Base-by-base conservation (phyloP, 2,797 vertebrate genomes). In the Australoheros facetus region DNA sequence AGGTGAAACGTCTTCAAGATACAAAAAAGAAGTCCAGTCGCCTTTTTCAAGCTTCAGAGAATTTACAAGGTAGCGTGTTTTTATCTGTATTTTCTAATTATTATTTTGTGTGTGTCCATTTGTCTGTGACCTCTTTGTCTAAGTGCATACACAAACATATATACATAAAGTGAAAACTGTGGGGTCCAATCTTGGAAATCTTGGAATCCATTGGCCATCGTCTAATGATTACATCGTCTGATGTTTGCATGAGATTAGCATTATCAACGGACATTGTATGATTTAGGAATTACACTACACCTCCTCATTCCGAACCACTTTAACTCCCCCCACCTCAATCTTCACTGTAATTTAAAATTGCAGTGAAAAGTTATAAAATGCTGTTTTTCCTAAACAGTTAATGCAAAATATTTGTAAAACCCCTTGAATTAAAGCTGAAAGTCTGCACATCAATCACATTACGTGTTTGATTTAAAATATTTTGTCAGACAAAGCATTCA, bases 31-130 rank as follows among this genome's bases (percentile, higher is more conserved):
- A n/a, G n/a, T n/a, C n/a, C n/a, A n/a, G n/a, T n/a, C n/a, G n/a
- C n/a, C n/a, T n/a, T n/a, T n/a, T n/a, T n/a, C n/a, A n/a, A n/a
- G n/a, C n/a, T n/a, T n/a, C n/a, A n/a, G n/a, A n/a, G n/a, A 76
- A 72, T 78, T 78, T 80, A 69, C 19, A 58, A 76, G 55, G 23
- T 21, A 73, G 55, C 10, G n/a, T 26, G n/a, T 12, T 60, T 45
- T 14, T n/a, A 76, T 71, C 17, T 73, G 62, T 70, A 82, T 87
- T 83, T 81, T 42, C 66, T 57, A 55, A 75, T 78, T 53, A 71
- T 62, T 70, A 74, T 71, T 70, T 21, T 66, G 9, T 71, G 2
- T 79, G 14, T 48, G 28, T 48, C 69, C 26, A 59, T 55, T 14
- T 83, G 11, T 77, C 45, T 83, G 54, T 78, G 30, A 37, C 59